Conservation (phyloP, 2,888 invertebrate species). For the Agonopterix heracliana region DNA sequence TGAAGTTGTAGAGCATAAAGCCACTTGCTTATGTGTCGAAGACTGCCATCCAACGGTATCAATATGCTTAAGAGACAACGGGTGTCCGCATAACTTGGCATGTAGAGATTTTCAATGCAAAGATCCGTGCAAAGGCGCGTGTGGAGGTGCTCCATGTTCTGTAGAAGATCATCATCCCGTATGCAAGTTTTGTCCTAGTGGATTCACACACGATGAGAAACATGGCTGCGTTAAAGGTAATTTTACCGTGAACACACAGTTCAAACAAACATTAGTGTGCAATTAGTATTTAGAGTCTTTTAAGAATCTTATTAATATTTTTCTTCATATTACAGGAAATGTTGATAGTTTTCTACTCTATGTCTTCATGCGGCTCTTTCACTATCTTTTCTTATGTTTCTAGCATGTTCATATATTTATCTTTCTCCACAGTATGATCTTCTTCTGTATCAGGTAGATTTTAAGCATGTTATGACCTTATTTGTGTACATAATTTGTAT, state of each 20-base stretch:
- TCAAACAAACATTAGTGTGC: conserved; percentile 35
- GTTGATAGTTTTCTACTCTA: conserved; percentile 67
- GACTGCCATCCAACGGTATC: conserved; percentile 91
- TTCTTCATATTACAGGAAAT: conserved; percentile 76
- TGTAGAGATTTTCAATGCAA: conserved; percentile 93
- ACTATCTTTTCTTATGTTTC: conserved; percentile 59
- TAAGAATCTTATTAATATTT: conserved; percentile 68
- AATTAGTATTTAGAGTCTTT: conserved; percentile 60
- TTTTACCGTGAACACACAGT: conserved; percentile 43
- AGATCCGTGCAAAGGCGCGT: conserved; percentile 91
- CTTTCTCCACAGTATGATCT: conserved; percentile 64
- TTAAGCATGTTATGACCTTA: conserved; percentile 53
- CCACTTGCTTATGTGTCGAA: conserved; percentile 90
- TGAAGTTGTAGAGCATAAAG: conserved; percentile 90
- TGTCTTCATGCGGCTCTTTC: conserved; percentile 67
- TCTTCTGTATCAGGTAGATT: conserved; percentile 69
- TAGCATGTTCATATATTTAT: conserved; percentile 62
- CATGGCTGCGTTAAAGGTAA: conserved; percentile 98
- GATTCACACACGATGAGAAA: conserved; percentile 93
- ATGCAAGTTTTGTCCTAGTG: conserved; percentile 97
- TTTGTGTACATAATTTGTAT: conserved; percentile 52
- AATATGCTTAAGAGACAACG: conserved; percentile 92
- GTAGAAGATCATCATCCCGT: conserved; percentile 96
- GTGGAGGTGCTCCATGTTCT: conserved; percentile 93
- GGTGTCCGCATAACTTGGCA: conserved; percentile 89